Percentiles rank a stretch among this genome's conserved stretches.
Conservation (phyloP, 2,797 vertebrate species). For the Manis pentadactyla region DNA sequence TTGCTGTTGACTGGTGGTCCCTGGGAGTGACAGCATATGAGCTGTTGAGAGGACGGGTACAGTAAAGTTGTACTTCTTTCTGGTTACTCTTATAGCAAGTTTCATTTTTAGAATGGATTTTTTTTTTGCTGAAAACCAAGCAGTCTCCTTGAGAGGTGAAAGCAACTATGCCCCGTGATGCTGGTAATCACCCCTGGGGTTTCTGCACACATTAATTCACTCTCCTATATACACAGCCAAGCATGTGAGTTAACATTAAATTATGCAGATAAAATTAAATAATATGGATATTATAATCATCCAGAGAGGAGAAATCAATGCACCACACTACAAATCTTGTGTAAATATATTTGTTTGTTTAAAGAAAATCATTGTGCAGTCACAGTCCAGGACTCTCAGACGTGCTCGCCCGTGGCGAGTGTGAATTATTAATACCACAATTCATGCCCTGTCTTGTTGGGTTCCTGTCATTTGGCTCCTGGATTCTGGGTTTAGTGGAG, state of each 20-base stretch:
- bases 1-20: conserved; percentile 99
- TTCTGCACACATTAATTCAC: not conserved
- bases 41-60: conserved; percentile 95
- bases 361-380: conserved; percentile 38
- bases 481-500: not conserved
- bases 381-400: conserved; percentile 10
- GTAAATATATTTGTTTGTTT: conserved; percentile 37
- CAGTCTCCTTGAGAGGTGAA: not conserved
- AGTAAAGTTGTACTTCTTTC: not conserved
- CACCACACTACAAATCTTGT: conserved; percentile 27
- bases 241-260: not conserved
- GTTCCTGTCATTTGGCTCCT: not conserved
- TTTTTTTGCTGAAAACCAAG: not conserved
- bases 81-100: not conserved
- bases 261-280: conserved; percentile 9
- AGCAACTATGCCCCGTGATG: not conserved
- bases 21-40: conserved; percentile 98
- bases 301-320: not conserved
- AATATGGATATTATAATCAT: conserved; percentile 34
- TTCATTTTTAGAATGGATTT: not conserved
- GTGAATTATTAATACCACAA: conserved; percentile 63
- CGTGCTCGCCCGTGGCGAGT: not conserved
- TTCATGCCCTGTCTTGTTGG: not conserved
- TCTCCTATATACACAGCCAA: not conserved
- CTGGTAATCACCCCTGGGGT: not conserved